Base-by-base conservation (phyloP, 2,797 vertebrate species). In the Epinephelus malabaricus region DNA sequence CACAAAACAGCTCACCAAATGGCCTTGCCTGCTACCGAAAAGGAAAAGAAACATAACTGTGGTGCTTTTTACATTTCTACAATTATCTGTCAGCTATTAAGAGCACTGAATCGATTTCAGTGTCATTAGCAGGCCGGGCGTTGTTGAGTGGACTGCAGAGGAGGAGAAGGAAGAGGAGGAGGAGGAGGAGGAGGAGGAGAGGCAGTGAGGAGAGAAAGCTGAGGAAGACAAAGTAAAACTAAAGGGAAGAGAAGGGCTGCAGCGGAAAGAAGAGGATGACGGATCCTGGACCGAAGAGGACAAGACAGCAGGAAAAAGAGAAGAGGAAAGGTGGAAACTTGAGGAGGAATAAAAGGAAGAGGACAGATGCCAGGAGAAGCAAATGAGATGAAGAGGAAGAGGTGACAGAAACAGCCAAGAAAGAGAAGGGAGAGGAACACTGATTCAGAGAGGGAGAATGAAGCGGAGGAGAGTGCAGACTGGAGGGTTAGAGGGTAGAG, bases 41-140 rank as follows among this genome's bases (percentile, higher is more conserved):
- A 17, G 19, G n/a, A 40, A 55, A 49, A 59, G 55, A 34, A 54
- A 53, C n/a, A 23, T 8, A 79, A 50, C n/a, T 58, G 58, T 49
- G 63, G 69, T 54, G 66, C 64, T 73, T 66, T 71, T 73, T 78
- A 69, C 66, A 53, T 82, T 87, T 83, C 81, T 76, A 74, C 71
- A 79, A 83, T 88, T 73, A 87, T 87, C 78, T 78, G 69, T 77
- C 72, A 64, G 76, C 81, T 80, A 76, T 85, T 83, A 86, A 65
- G 81, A 86, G 84, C 84, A 30, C 18, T 14, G 66, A 34, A 88
- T 90, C 80, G 73, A 88, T 87, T 59, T 49, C 21, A 51, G 79
- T 51, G 76, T 88, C 81, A 88, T 89, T 89, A 92, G 58, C 77
- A 72, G 64, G 66, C 71, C n/a, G 69, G 67, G 66, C 53, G 60